Evolutionary conservation across 2,888 invertebrate genomes (phyloP), one percentile per base, ranked within the genome.

Genomic region (Sarcophaga carnaria): DNA sequence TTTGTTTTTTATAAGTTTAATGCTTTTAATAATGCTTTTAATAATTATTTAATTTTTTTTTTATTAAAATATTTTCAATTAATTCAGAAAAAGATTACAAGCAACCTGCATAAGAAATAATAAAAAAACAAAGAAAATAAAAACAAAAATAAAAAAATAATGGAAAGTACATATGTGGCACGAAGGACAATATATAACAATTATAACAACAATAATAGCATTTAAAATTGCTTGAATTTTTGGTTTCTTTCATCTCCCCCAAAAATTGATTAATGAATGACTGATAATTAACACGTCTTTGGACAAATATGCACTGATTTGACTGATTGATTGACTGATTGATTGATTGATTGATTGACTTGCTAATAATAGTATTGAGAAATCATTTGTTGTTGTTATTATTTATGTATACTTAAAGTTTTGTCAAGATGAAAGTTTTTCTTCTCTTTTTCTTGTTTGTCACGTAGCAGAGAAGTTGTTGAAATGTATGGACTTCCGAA

Each of bases 341-440:
- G 20, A 62, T 59, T 59, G 20, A 62, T 59, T 59, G 20, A 20
- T 20, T 20, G 20, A 37, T 37, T 37, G 37, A 37, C 37, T 37
- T 37, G 37, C 37, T 37, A 37, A 37, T 62, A 62, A 62, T 62
- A 71, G 82, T 64, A 81, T 64, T 80, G 80, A 80, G 81, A 76
- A 80, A 85, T 85, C 77, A 81, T 80, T 87, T 80, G 77, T 74
- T 83, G 67, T 80, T 74, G 75, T 80, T 54, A 72, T 88, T 69
- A 59, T 83, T 72, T 88, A 72, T 90, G 89, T 92, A 93, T 93
- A 93, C 93, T 93, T 93, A 93, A 92, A 92, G 91, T 90, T 92
- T 92, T 93, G 89, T 92, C 89, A 63, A 93, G 92, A 92, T 93
- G 93, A 91, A 93, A 93, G 91, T 93, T 92, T 92, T 92, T 93